Conservation (phyloP, 2,113 vertebrate genomes). For the Microcebus jonahi region DNA sequence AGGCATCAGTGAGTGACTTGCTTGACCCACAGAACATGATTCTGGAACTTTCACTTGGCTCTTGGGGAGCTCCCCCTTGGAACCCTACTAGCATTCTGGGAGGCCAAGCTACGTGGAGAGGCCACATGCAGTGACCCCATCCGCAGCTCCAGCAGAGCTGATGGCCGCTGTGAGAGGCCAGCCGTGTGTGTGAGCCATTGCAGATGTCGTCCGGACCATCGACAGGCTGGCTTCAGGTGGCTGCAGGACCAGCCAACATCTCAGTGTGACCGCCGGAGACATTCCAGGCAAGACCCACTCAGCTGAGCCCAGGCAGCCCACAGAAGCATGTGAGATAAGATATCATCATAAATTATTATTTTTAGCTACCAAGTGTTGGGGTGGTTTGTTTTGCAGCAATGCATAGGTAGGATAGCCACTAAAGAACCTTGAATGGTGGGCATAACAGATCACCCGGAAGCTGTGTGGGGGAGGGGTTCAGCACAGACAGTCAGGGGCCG, state of each 20-base stretch:
- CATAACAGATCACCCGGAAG: neutral
- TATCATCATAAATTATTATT: neutral
- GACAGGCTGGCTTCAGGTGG: neutral
- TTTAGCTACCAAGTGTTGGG: neutral
- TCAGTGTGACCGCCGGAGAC: neutral
- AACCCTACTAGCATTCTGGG: accelerated
- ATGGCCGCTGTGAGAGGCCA: neutral
- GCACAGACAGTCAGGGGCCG: neutral
- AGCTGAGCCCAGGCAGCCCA: neutral
- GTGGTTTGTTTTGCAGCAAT: neutral
- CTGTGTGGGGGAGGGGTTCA: neutral
- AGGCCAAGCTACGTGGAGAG: neutral
- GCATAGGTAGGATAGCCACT: neutral
- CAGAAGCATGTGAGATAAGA: neutral
- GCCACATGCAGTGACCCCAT: accelerated
- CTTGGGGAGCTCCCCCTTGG: neutral
- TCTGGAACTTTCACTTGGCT: neutral
- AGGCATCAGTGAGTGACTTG: neutral
- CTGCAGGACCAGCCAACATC: neutral
- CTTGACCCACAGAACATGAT: neutral
- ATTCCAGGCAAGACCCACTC: neutral
- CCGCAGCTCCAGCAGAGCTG: neutral
- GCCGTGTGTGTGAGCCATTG: neutral
- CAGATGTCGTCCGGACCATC: too few relatives aligned
- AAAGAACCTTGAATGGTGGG: neutral